Evolutionary conservation across 2,113 vertebrate species (phyloP).

Genomic region (Elephantulus edwardii): DNA sequence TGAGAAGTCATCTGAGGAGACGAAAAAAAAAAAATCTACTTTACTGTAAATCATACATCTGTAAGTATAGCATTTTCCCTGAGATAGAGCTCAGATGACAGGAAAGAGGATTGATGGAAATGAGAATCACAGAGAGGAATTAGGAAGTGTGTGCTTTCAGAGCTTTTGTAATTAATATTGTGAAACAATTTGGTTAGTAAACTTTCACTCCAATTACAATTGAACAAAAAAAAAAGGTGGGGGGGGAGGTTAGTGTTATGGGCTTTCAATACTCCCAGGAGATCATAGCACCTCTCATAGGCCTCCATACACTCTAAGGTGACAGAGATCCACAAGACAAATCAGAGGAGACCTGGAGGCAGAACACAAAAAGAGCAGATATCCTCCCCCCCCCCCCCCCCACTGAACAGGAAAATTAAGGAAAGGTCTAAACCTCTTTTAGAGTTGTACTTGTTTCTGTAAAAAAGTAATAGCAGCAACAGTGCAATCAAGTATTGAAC

Average conservation of each 20-base stretch:
- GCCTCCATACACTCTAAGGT: neutral
- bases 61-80: no score
- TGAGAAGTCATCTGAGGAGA: slow-evolving; percentile 4
- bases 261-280: neutral
- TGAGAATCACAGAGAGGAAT: no score
- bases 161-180: no score
- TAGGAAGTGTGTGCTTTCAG: no score
- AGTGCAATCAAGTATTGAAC: neutral
- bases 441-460: neutral
- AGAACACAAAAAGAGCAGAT: neutral
- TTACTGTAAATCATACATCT: no score
- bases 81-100: no score
- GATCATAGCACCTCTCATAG: neutral
- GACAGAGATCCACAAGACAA: neutral
- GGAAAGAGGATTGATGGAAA: no score
- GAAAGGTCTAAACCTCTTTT: slow-evolving; percentile 1
- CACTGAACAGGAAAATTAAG: slow-evolving; percentile 8
- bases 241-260: neutral
- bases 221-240: no score
- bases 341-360: neutral
- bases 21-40: neutral
- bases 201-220: no score
- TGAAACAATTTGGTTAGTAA: no score
- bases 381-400: no score
- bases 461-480: neutral